These are phyloP conservation scores for Trissoscelio sp. DNA, from an alignment of 2,888 invertebrate genomes.

Conservation along the genomic window DNA sequence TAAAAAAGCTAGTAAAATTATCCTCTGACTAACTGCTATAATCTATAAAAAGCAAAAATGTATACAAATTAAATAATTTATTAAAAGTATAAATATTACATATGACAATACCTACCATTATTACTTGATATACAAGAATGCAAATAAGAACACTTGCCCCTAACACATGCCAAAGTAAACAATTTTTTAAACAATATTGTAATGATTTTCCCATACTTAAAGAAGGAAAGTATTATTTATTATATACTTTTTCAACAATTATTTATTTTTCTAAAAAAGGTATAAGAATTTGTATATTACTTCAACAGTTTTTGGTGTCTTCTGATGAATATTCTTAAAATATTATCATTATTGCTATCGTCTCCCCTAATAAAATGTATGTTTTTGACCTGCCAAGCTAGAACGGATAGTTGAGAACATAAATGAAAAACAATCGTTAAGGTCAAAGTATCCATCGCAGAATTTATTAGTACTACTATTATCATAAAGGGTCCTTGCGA, in stretches of 20 bases:
- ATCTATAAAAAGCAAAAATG: no score
- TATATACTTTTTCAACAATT: no score
- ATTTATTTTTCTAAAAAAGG: no score
- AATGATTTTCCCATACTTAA: slow-evolving; percentile 14
- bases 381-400: slow-evolving; percentile 13
- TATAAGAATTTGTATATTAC: slow-evolving; percentile 6
- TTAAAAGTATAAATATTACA: no score
- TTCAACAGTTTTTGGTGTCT: slow-evolving; percentile 6
- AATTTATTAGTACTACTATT: background rate
- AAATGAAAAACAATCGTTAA: slow-evolving; percentile 16
- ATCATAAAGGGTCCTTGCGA: background rate
- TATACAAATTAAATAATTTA: no score
- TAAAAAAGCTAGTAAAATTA: no score
- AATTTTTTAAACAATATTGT: slow-evolving; percentile 12
- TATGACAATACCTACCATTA: no score
- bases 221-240: no score
- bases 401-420: slow-evolving; percentile 14
- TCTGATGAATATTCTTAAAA: slow-evolving; percentile 8
- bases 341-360: background rate
- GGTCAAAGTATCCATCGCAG: slow-evolving; percentile 19
- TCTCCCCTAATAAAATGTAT: background rate
- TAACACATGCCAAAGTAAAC: slow-evolving; percentile 6
- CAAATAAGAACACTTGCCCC: slow-evolving; percentile 33
- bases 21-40: no score
- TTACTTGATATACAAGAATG: slow-evolving; percentile 15